A percentile compares a stretch with the other conserved stretches of the same genome.
Evolutionary conservation across 2,888 invertebrate genomes (phyloP).

Genomic region (Schizotus pectinicornis): DNA sequence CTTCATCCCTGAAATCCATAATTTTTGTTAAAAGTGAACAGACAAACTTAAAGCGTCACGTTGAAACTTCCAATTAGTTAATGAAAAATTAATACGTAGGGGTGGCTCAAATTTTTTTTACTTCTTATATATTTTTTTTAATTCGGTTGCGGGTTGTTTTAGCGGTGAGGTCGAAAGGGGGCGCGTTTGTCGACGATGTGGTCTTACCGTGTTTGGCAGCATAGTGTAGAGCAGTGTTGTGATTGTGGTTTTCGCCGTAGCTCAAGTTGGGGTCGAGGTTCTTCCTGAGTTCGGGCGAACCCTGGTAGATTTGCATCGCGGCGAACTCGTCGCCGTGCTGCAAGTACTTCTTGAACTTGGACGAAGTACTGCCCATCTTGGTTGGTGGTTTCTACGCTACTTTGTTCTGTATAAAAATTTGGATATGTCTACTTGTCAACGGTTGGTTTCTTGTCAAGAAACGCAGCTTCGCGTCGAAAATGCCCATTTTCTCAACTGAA

Average conservation of each 20-base stretch:
- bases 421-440: slow-evolving; percentile 46
- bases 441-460: slow-evolving; percentile 53
- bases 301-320: slow-evolving; percentile 69
- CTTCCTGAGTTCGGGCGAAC: slow-evolving; percentile 67
- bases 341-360: slow-evolving; percentile 72
- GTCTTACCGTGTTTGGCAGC: slow-evolving; percentile 67
- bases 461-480: slow-evolving; percentile 44
- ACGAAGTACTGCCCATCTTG: slow-evolving; percentile 71
- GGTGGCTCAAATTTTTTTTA: too few relatives aligned
- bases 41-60: too few relatives aligned
- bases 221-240: slow-evolving; percentile 72
- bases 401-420: slow-evolving; percentile 32
- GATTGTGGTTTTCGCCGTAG: slow-evolving; percentile 69
- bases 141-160: too few relatives aligned
- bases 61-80: too few relatives aligned
- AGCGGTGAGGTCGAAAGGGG: too few relatives aligned
- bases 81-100: too few relatives aligned
- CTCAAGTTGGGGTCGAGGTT: slow-evolving; percentile 71
- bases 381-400: background rate
- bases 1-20: slow-evolving; percentile 58
- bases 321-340: slow-evolving; percentile 75
- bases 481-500: slow-evolving; percentile 44
- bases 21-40: background rate
- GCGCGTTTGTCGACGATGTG: too few relatives aligned
- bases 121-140: too few relatives aligned